phyloP scores from a whole-genome alignment of 1,140 invertebrate species.

The Prorops nasuta region DNA sequence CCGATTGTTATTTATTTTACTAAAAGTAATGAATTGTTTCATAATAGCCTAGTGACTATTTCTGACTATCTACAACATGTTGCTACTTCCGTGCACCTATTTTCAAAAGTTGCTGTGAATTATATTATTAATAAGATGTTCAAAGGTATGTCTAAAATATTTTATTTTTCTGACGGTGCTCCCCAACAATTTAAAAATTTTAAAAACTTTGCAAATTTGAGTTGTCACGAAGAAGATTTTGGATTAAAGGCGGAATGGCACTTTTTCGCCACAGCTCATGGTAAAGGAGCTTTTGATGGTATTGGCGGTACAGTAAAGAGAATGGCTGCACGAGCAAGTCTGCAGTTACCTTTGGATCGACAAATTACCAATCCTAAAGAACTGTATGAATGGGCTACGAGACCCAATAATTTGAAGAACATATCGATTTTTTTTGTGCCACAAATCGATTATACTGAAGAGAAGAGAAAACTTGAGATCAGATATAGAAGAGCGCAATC shows the following conservation, averaged over 20 bases:
- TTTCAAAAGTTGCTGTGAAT: not conserved
- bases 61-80: not conserved
- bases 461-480: conserved; percentile 4
- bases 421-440: not conserved
- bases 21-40: not conserved
- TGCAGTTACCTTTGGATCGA: conserved; percentile 4
- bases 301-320: not conserved
- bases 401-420: not conserved
- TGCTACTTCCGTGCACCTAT: not conserved
- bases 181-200: conserved; percentile 3
- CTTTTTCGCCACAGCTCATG: conserved; percentile 25
- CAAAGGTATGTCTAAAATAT: not conserved
- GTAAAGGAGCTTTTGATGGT: conserved; percentile 8
- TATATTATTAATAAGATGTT: not conserved
- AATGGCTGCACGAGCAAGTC: conserved; percentile 1
- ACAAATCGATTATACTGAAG: conserved; percentile 17
- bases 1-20: conserved; percentile 1
- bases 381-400: not conserved
- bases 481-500: conserved; percentile 24
- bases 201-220: not conserved
- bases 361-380: conserved; percentile 3
- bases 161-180: conserved; percentile 5
- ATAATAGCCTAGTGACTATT: not conserved
- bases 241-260: conserved; percentile 14
- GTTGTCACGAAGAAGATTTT: conserved; percentile 3